Evolutionary conservation across 2,113 vertebrate species (phyloP).

Genomic region (Nannospalax galili): DNA sequence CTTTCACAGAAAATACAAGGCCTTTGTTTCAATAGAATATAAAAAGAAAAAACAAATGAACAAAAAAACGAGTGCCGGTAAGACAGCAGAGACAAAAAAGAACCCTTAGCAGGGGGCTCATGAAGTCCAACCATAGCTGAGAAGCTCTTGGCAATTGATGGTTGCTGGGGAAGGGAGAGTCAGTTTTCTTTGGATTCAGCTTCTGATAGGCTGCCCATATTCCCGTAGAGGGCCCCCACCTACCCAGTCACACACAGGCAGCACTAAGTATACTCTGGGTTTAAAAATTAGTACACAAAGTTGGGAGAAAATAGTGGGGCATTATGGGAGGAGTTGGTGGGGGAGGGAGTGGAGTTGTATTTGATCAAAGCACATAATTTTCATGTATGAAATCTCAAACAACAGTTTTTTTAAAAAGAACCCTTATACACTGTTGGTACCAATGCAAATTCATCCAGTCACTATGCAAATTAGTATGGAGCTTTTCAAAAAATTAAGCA

Average conservation of each 20-base stretch:
- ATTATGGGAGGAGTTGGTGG: not conserved
- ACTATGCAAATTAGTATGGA: no score
- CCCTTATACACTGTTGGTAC: not conserved
- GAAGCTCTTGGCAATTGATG: not conserved
- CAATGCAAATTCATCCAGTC: not conserved
- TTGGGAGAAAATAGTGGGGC: not conserved
- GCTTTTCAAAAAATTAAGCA: not conserved
- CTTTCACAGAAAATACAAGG: not conserved
- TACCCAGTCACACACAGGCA: not conserved
- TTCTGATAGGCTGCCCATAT: not conserved
- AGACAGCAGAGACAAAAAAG: not conserved
- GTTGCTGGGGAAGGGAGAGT: not conserved
- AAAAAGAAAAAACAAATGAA: no score
- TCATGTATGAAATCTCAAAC: not conserved
- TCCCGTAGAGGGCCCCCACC: not conserved
- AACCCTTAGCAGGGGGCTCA: no score
- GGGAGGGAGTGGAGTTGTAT: not conserved
- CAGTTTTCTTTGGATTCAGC: not conserved
- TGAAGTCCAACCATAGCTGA: not conserved
- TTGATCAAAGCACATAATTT: not conserved
- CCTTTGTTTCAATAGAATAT: not conserved
- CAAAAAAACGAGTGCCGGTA: not conserved
- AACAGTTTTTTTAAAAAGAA: not conserved
- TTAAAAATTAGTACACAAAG: no score
- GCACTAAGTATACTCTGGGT: not conserved